Base-by-base conservation (phyloP, 2,797 vertebrate species). In the Macropus fuliginosus region DNA sequence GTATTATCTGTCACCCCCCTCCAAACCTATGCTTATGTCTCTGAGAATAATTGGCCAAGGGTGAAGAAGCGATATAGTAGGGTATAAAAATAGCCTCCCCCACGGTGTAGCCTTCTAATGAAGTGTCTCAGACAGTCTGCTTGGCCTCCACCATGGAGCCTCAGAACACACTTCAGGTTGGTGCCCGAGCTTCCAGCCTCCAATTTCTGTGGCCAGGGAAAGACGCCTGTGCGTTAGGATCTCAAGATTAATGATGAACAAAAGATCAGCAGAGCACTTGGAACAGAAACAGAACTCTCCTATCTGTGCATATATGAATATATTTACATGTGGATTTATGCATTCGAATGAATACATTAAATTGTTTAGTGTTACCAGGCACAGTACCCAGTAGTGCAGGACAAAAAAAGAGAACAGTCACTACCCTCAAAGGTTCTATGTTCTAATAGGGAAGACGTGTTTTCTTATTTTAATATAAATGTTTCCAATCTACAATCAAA, bases 21-120 rank as follows among this genome's bases (percentile, higher is more conserved):
- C 21, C n/a, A 57, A n/a, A 18, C 16, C 59, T 11, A 8, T 31
- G 8, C n/a, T 3, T 8, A 16, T 29, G 0, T 2, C 29, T 59
- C 40, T 14, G 62, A 14, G 0, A 24, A 10, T 24, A 31, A 40
- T 13, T 89, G 18, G 1, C 8, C 1, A 21, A 5, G 16, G 5
- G 46, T 3, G 34, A n/a, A 0, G 11, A 0, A 21, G 11, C 3
- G 13, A 81, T 40, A 5, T 9, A 55, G 4, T 9, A 52, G 8
- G 40, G 52, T 13, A 21, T 13, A 16, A 18, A 16, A 18, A 3
- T 16, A 12, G 28, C n/a, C 29, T 13, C 18, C 2, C 34, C 27
- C 46, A 54, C 0, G 1, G 34, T 12, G 1, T n/a, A 0, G 56
- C 55, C 34, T 14, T 56, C 1, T 50, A 27, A 50, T 11, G 40